Conservation (phyloP, 2,797 vertebrate species). For the Centropyge bicolor region DNA sequence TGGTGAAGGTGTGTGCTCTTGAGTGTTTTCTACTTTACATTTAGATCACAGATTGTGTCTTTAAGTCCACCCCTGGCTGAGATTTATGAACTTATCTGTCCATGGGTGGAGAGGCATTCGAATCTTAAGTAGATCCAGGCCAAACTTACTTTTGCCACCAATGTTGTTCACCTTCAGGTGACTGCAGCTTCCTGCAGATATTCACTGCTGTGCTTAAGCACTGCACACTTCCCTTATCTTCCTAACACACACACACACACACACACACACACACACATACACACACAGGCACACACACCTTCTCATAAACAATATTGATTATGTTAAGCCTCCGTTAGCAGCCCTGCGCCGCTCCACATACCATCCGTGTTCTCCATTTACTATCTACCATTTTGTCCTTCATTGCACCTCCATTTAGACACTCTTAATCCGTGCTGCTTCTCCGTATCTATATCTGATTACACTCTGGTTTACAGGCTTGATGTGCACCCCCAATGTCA, state of each 20-base stretch:
- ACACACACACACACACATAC: slow-evolving; percentile 21
- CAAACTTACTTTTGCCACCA: slow-evolving; percentile 11
- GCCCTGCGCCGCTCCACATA: slow-evolving; percentile 35
- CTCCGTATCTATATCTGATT: slow-evolving; percentile 63
- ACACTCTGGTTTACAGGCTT: slow-evolving; percentile 37
- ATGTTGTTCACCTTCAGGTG: slow-evolving; percentile 45
- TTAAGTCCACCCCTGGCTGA: neutral
- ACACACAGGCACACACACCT: slow-evolving; percentile 22
- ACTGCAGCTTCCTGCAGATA: slow-evolving; percentile 37
- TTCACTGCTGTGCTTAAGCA: slow-evolving; percentile 32
- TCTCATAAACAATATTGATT: slow-evolving; percentile 70
- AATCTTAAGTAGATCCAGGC: slow-evolving; percentile 15
- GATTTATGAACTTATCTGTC: neutral
- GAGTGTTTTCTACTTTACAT: neutral
- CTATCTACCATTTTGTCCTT: slow-evolving; percentile 66
- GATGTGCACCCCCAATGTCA: slow-evolving; percentile 35
- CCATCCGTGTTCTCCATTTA: slow-evolving; percentile 32
- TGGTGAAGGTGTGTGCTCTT: neutral
- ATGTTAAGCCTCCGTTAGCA: slow-evolving; percentile 42
- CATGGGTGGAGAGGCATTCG: slow-evolving; percentile 1
- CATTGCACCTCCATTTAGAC: slow-evolving; percentile 61
- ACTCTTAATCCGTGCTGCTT: slow-evolving; percentile 53
- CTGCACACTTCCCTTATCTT: slow-evolving; percentile 52
- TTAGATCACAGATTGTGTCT: neutral
- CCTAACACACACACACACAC: slow-evolving; percentile 16